phyloP scores from a whole-genome alignment of 2,797 vertebrate genomes.

The Typhlichthys subterraneus region DNA sequence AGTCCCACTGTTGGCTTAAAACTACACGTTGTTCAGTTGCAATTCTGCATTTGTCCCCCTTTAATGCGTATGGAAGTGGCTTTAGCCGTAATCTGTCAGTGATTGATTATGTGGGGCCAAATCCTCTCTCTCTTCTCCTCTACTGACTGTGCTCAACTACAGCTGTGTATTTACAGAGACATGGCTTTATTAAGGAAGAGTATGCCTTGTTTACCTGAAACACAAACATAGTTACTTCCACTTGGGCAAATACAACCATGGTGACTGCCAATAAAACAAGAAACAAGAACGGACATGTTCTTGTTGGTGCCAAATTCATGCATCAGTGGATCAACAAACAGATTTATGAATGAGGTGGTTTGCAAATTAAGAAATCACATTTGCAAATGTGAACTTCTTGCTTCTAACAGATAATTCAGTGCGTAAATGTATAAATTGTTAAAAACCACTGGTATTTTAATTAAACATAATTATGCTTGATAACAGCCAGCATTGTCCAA shows the following conservation, averaged over 20 bases:
- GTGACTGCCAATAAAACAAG: conserved; percentile 66
- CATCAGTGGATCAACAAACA: conserved; percentile 62
- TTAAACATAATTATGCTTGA: conserved; percentile 17
- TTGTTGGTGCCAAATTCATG: conserved; percentile 61
- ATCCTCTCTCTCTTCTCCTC: conserved; percentile 84
- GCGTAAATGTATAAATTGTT: not conserved
- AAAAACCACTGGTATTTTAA: conserved; percentile 22
- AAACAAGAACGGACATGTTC: conserved; percentile 72
- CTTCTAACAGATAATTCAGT: conserved; percentile 10
- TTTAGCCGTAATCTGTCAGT: conserved; percentile 99
- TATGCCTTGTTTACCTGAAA: conserved; percentile 89
- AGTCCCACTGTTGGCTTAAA: conserved; percentile 99
- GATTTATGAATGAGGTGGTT: conserved; percentile 47
- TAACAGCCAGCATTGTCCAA: not conserved
- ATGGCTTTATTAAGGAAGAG: conserved; percentile 86
- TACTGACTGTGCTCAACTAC: conserved; percentile 74
- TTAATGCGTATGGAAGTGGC: conserved; percentile 99
- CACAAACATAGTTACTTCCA: conserved; percentile 91
- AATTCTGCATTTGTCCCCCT: conserved; percentile 99
- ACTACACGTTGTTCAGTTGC: conserved; percentile 99
- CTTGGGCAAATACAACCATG: conserved; percentile 77
- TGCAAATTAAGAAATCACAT: conserved; percentile 33
- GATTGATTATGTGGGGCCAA: conserved; percentile 97
- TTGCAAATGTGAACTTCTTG: conserved; percentile 30
- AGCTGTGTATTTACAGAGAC: conserved; percentile 83